phyloP scores from a whole-genome alignment of 2,797 vertebrate genomes.

The Spondyliosoma cantharus region DNA sequence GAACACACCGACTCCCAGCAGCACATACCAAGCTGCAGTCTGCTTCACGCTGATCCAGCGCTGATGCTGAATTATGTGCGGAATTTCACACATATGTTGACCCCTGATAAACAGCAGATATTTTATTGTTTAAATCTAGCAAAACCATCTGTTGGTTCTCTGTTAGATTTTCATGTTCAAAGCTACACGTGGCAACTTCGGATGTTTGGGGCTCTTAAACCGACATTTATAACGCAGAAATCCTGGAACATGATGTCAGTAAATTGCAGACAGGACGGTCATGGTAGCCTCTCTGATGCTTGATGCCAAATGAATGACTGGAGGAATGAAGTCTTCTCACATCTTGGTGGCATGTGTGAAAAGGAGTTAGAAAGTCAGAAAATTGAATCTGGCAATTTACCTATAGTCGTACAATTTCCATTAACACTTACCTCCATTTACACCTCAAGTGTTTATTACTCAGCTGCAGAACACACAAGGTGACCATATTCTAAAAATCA shows the following conservation, averaged over 20 bases:
- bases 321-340: background rate
- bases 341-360: constrained; percentile 12
- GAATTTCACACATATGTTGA: constrained; percentile 76
- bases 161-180: constrained; percentile 44
- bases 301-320: constrained; percentile 12
- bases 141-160: constrained; percentile 66
- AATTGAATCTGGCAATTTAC: background rate
- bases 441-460: background rate
- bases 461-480: background rate
- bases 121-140: constrained; percentile 68
- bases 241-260: constrained; percentile 38
- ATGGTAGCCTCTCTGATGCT: constrained; percentile 10
- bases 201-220: constrained; percentile 20
- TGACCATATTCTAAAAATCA: background rate
- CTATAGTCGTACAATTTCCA: background rate
- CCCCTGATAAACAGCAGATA: constrained; percentile 64
- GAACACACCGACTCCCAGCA: constrained; percentile 12
- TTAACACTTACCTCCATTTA: background rate
- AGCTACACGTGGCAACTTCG: constrained; percentile 45
- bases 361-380: background rate
- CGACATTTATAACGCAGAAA: constrained; percentile 26
- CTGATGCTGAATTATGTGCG: constrained; percentile 68
- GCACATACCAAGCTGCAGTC: constrained; percentile 55
- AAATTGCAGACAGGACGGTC: constrained; percentile 23
- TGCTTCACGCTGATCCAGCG: constrained; percentile 51